Evolutionary conservation across 2,113 vertebrate genomes (phyloP), one percentile per base, ranked within the genome.

Genomic region (Megaceryle maxima): DNA sequence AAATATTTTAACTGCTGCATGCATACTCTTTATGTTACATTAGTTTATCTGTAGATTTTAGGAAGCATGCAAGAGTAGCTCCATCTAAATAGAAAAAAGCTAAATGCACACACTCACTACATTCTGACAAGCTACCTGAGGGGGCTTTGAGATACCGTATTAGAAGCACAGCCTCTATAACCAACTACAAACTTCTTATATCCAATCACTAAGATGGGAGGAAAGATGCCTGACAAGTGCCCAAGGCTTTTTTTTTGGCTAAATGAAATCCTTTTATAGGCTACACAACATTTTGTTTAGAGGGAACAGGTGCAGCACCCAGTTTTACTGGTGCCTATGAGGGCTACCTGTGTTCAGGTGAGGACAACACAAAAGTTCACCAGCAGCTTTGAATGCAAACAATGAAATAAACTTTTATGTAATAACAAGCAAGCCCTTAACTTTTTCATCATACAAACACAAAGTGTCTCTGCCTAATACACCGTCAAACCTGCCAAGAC

Each of bases 381-480:
- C 3, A 4, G 25, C 14, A 87, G 24, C 56, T 73, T 48, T 0
- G 0, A 67, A n/a, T 4, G 5, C 24, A 64, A 81, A 56, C 24
- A 37, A 68, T 2, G 7, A 44, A 89, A 63, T 11, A 31, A 68
- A 43, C 16, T 29, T 63, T 50, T 19, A 68, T 2, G 37, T 5
- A 72, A 13, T 6, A 70, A 24, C 18, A 48, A 51, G 16, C 14
- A 57, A 87, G 33, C 11, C 29, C 69, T 46, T 41, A 60, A 57
- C 16, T 46, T 48, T 12, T 60, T 24, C 24, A 44, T 9, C 46
- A 28, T 53, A 53, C 51, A 28, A 53, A 53, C 51, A 53, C 51
- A 53, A 53, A 62, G 13, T 9, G 21, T 18, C 44, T 44, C 53
- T 46, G 22, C 20, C 28, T 31, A 12, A 3, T 60, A 53, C 33